A percentile compares a stretch with the other conserved stretches of the same genome.
Conservation (phyloP, 2,888 invertebrate genomes). For the Clepsis dumicolana region DNA sequence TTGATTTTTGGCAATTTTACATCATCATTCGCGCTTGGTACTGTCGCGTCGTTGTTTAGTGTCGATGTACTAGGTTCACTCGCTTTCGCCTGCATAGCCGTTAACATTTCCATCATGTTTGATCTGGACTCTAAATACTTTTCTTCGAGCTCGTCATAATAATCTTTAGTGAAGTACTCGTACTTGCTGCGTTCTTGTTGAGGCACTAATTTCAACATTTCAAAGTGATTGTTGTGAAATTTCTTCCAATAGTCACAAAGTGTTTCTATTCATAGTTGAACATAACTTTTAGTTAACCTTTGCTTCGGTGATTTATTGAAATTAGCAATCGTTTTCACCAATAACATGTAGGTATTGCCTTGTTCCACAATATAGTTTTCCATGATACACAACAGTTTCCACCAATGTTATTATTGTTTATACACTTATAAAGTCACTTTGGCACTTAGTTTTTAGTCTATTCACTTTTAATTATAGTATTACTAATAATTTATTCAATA, state of each 20-base stretch:
- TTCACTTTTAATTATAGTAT: too few species aligned
- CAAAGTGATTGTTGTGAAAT: neutral
- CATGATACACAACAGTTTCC: neutral
- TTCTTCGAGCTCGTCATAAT: neutral
- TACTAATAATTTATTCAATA: too few species aligned
- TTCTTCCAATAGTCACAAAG: slow-evolving; percentile 6
- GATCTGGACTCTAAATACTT: neutral
- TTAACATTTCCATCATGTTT: neutral
- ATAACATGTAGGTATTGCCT: neutral
- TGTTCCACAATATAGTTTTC: neutral
- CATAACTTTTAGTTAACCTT: slow-evolving; percentile 1
- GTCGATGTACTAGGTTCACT: neutral
- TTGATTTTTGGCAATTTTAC: too few species aligned
- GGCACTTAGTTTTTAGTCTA: too few species aligned
- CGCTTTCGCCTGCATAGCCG: neutral
- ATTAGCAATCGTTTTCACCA: neutral
- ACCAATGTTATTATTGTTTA: too few species aligned
- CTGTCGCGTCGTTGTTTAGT: neutral
- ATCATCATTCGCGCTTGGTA: too few species aligned
- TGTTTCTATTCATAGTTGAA: neutral
- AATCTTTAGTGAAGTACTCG: neutral
- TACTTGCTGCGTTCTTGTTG: neutral
- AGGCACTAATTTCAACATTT: slow-evolving; percentile 1
- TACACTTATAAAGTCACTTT: too few species aligned
- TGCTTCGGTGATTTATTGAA: neutral